Evolutionary conservation across 2,797 vertebrate genomes (phyloP).

Genomic region (Buphagus erythrorhynchus): DNA sequence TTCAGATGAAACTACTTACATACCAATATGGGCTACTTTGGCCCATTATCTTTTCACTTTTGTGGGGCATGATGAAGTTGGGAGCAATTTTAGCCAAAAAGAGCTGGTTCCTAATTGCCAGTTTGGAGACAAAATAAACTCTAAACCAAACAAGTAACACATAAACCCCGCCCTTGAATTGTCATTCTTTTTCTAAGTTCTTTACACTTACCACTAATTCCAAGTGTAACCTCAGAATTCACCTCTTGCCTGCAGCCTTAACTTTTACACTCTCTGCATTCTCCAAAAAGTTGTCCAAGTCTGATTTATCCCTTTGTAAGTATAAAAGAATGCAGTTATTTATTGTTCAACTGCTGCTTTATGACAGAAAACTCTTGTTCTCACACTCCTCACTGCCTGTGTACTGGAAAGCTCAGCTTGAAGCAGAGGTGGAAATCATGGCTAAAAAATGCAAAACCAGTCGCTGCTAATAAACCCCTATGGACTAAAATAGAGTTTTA

Average conservation of each 20-base stretch:
- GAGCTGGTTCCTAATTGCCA: neutral
- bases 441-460: neutral
- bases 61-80: neutral
- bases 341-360: neutral
- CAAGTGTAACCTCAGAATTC: neutral
- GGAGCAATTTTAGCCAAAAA: neutral
- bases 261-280: neutral
- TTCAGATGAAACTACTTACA: constrained; percentile 63
- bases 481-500: neutral
- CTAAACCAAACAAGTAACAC: neutral
- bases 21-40: constrained; percentile 14
- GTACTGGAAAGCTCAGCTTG: neutral
- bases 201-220: neutral
- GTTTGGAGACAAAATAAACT: neutral
- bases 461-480: neutral
- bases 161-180: rapidly evolving
- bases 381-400: neutral
- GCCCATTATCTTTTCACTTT: neutral
- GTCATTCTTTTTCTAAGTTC: neutral
- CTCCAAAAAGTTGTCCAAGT: neutral
- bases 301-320: constrained; percentile 16
- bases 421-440: neutral
- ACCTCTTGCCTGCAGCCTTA: neutral
- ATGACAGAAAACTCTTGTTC: neutral
- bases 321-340: neutral